Evolutionary conservation across 2,888 invertebrate genomes (phyloP).

Genomic region (Dusona sp.): DNA sequence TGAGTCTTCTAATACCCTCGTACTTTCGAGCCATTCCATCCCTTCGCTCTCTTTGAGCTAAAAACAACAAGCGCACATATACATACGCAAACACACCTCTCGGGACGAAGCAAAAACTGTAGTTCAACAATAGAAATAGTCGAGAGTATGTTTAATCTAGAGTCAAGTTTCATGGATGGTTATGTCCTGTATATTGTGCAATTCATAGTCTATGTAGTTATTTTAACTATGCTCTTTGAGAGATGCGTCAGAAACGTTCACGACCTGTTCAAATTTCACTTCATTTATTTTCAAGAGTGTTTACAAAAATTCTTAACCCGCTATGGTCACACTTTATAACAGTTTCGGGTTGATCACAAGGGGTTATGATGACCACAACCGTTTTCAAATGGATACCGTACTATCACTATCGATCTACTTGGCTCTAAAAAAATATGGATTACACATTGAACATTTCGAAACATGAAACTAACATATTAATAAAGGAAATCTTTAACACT

Average conservation of each 20-base stretch:
- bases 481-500: too few species aligned
- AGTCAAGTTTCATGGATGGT: slow-evolving; percentile 22
- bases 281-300: too few species aligned
- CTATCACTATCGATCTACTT: too few species aligned
- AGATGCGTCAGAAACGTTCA: not conserved
- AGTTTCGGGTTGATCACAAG: too few species aligned
- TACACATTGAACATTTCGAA: too few species aligned
- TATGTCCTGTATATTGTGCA: not conserved
- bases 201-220: not conserved
- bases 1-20: not conserved
- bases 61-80: slow-evolving; percentile 21
- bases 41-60: slow-evolving; percentile 13
- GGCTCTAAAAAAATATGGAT: too few species aligned
- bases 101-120: slow-evolving; percentile 1
- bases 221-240: not conserved
- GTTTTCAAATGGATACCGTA: too few species aligned
- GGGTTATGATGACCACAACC: too few species aligned
- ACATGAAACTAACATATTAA: too few species aligned
- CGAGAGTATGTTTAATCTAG: slow-evolving; percentile 26
- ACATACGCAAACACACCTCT: not conserved
- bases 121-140: slow-evolving; percentile 29
- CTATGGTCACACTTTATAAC: too few species aligned
- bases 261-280: not conserved
- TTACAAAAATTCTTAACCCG: too few species aligned
- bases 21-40: not conserved